Conservation (phyloP, 1,140 invertebrate genomes). For the Drosophila pallidifrons region DNA sequence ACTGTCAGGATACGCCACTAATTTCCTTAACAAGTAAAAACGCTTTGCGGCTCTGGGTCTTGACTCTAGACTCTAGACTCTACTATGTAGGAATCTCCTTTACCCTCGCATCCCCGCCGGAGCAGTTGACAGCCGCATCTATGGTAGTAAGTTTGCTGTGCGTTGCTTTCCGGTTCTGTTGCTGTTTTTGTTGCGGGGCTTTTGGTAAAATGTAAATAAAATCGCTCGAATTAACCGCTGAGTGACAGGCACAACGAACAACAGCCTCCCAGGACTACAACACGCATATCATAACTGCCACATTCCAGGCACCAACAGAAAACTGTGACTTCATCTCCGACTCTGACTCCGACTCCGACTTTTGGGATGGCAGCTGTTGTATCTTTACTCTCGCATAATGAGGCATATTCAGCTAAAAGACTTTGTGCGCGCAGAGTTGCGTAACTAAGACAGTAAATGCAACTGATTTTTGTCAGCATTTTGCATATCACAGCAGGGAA, state of each 20-base stretch:
- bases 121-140: constrained; percentile 1
- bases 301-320: constrained; percentile 9
- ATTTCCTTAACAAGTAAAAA: constrained; percentile 81
- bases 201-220: constrained; percentile 75
- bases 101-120: not conserved
- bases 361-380: not conserved
- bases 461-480: constrained; percentile 54
- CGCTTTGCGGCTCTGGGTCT: constrained; percentile 61
- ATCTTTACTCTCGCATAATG: constrained; percentile 28
- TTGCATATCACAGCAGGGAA: constrained; percentile 10
- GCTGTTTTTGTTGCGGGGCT: constrained; percentile 32
- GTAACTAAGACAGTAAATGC: constrained; percentile 64
- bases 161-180: constrained; percentile 58
- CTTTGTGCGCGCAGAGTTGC: constrained; percentile 28
- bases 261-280: constrained; percentile 26
- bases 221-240: constrained; percentile 79
- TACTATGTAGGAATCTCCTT: not conserved
- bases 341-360: not conserved
- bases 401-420: constrained; percentile 27
- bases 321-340: not conserved
- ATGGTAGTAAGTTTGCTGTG: constrained; percentile 16
- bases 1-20: constrained; percentile 77
- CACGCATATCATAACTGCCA: constrained; percentile 54
- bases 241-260: constrained; percentile 73
- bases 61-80: constrained; percentile 45